phyloP scores from a whole-genome alignment of 2,888 invertebrate genomes.

The Epistrophe eligans region DNA sequence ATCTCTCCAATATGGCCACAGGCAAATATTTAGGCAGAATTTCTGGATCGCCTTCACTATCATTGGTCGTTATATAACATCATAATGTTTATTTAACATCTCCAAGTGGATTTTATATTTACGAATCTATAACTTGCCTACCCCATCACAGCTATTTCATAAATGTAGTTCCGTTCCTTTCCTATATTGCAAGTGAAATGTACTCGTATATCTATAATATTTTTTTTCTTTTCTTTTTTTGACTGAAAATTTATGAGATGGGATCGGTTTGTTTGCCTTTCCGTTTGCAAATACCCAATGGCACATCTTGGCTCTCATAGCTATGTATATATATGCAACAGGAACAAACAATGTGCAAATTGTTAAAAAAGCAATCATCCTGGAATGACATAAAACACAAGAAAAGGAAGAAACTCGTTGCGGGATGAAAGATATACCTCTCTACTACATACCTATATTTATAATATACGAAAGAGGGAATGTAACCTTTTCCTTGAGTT shows the following conservation, averaged over 20 bases:
- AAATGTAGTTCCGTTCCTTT: too few species aligned
- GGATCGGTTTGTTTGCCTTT: constrained; percentile 17
- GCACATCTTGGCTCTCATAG: constrained; percentile 28
- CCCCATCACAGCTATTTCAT: neutral
- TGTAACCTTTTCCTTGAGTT: constrained; percentile 31
- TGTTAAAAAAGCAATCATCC: constrained; percentile 66
- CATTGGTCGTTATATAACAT: neutral
- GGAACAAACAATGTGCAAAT: constrained; percentile 49
- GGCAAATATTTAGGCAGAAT: neutral
- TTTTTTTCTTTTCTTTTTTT: neutral
- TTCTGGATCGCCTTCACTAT: neutral
- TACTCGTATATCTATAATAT: neutral
- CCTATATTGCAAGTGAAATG: neutral
- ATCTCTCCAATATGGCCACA: neutral
- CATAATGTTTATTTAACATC: neutral
- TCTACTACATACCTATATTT: too few species aligned
- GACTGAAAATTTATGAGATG: constrained; percentile 8
- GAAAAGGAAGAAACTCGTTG: constrained; percentile 41
- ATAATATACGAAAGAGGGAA: constrained; percentile 29
- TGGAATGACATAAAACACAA: constrained; percentile 57
- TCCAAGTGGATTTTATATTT: neutral
- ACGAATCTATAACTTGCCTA: neutral
- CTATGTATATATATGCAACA: constrained; percentile 11
- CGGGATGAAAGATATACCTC: constrained; percentile 30
- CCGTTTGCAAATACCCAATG: constrained; percentile 23